Conservation (phyloP, 2,888 invertebrate species). For the Cataglyphis altisquamis region DNA sequence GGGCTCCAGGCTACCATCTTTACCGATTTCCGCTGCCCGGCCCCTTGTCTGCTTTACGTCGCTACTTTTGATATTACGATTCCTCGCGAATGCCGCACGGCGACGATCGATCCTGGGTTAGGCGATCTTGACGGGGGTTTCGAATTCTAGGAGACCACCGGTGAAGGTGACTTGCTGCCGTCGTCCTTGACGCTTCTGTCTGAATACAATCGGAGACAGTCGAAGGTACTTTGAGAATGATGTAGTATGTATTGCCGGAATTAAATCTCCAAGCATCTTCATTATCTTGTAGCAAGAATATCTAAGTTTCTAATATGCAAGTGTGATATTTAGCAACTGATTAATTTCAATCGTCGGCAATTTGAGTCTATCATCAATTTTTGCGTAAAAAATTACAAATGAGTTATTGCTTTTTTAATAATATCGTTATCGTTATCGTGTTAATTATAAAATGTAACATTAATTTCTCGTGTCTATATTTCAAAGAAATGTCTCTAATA, state of each 20-base stretch:
- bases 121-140: slow-evolving; percentile 32
- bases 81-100: slow-evolving; percentile 32
- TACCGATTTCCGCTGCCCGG: slow-evolving; percentile 62
- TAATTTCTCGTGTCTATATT: slow-evolving; percentile 3
- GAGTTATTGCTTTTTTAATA: neutral
- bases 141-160: slow-evolving; percentile 28
- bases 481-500: neutral
- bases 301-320: neutral
- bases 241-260: neutral
- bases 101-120: slow-evolving; percentile 29
- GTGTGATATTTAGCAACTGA: neutral
- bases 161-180: slow-evolving; percentile 4
- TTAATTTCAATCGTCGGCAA: slow-evolving; percentile 1
- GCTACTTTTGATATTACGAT: slow-evolving; percentile 66
- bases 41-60: slow-evolving; percentile 63
- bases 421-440: neutral
- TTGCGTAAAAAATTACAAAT: neutral
- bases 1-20: slow-evolving; percentile 71
- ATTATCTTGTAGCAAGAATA: neutral
- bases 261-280: neutral
- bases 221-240: neutral
- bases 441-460: slow-evolving; percentile 9
- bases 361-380: neutral
- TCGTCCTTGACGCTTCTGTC: slow-evolving; percentile 23
- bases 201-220: neutral